A percentile compares a stretch with the other conserved stretches of the same genome.
Evolutionary conservation across 1,140 invertebrate genomes (phyloP).

Genomic region (Hycleus cichorii): DNA sequence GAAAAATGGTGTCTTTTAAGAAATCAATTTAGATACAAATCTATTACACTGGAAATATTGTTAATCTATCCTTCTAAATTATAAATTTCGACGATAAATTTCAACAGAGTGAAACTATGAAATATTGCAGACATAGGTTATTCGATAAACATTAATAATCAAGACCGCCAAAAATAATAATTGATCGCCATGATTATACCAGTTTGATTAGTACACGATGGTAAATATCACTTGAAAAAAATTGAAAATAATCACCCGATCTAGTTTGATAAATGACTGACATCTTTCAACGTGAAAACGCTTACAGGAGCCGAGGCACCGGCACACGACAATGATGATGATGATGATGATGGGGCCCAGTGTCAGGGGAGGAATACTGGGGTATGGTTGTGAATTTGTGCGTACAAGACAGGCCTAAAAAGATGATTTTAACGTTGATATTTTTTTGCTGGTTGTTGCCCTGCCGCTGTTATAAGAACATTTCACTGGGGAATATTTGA

Average conservation of each 20-base stretch:
- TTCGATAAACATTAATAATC: no score
- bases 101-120: no score
- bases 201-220: constrained; percentile 32
- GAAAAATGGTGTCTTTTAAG: constrained; percentile 6
- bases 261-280: constrained; percentile 34
- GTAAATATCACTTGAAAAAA: constrained; percentile 33
- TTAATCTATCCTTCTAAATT: no score
- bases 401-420: constrained; percentile 17
- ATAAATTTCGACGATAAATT: no score
- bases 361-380: constrained; percentile 8
- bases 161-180: constrained; percentile 24
- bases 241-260: constrained; percentile 25
- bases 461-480: no score
- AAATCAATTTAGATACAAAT: constrained; percentile 20
- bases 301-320: background rate
- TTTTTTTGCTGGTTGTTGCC: constrained; percentile 1
- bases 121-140: no score
- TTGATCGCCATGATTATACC: constrained; percentile 23
- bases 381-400: constrained; percentile 3
- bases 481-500: no score
- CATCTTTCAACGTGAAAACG: constrained; percentile 26
- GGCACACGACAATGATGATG: no score
- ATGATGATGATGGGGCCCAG: no score
- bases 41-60: no score
- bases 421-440: constrained; percentile 31